Evolutionary conservation across 2,888 invertebrate genomes (phyloP), one percentile per base, ranked within the genome.

Genomic region (Callimorpha dominula): DNA sequence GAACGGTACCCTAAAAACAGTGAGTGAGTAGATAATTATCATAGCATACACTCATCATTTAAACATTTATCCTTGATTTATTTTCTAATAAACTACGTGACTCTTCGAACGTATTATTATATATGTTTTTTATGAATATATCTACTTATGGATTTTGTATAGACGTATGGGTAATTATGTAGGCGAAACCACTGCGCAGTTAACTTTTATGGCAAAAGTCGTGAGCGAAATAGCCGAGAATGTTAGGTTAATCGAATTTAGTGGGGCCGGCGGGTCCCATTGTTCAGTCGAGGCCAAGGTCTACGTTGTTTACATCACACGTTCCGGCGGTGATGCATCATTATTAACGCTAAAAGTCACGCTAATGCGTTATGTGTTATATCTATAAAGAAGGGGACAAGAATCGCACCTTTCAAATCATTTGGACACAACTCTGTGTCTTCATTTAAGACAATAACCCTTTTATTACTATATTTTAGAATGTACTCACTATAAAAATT

Each of bases 201-300:
- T 78, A 74, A 79, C 81, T 68, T 83, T 78, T 84, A 85, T 78
- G 77, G 82, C 87, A 88, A 92, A 93, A 93, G 92, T 92, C 93
- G 92, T 93, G 92, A 92, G 89, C 91, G 87, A 91, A 91, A 90
- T 91, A 92, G 89, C 89, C 88, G 88, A 87, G 85, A 83, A 85
- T 87, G 89, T 94, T 93, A 92, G 87, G 89, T 93, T 31, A 93
- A 94, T 93, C 92, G 91, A 93, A 94, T 95, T 93, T 92, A 88
- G 92, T 90, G 92, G 89, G 91, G 91, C 91, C 92, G 89, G 87
- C 89, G 91, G 90, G 91, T 88, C 89, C 93, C 89, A 94, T 94
- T 95, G 94, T 95, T 89, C 87, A 79, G 77, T 80, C 86, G 91
- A 90, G 94, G 94, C 94, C 95, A 95, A 95, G 95, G 95, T 87